Base-by-base conservation (phyloP, 2,888 invertebrate genomes). In the Meiosimyza decipiens region DNA sequence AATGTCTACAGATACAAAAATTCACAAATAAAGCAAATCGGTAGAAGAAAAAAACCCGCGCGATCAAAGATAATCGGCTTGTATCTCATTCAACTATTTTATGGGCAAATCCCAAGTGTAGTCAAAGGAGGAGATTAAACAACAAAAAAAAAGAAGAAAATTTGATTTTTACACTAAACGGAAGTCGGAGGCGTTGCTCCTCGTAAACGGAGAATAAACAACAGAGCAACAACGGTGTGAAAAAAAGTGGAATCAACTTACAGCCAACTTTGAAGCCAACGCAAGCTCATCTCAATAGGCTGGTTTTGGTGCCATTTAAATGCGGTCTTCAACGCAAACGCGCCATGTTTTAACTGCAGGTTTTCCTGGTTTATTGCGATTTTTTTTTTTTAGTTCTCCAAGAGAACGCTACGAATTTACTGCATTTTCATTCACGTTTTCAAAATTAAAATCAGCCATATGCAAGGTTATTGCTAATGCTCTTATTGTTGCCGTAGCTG, bases 151-250 rank as follows among this genome's bases (percentile, higher is more conserved):
- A 59, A 13, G 28, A 40, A n/a, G 2, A n/a, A 11, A 49, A 65
- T 18, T 28, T 22, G 40, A 51, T 66, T 60, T 71, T 71, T 67
- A 71, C 71, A 67, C 16, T 66, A 68, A 74, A 74, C 74, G 74
- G 74, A 74, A 71, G 71, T 71, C 74, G 69, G 73, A 73, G 73
- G 73, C 73, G 73, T 28, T 69, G 28, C 68, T 59, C 59, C 60
- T 55, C 47, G 57, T 55, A 72, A 72, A 67, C 57, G 51, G 16
- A 15, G 22, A 4, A 67, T 15, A 18, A 13, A 11, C 47, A 67
- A 67, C n/a, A 28, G 28, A 55, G 6, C 40, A 13, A 55, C 52
- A 55, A 9, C 55, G 5, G 11, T 16, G 12, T 12, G 18, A 16
- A 55, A 55, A 50, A 50, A 60, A 52, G 16, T 13, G n/a, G 47